Evolutionary conservation across 2,113 vertebrate species (phyloP), one percentile per base, ranked within the genome.

Genomic region (Marcusenius ussheri): DNA sequence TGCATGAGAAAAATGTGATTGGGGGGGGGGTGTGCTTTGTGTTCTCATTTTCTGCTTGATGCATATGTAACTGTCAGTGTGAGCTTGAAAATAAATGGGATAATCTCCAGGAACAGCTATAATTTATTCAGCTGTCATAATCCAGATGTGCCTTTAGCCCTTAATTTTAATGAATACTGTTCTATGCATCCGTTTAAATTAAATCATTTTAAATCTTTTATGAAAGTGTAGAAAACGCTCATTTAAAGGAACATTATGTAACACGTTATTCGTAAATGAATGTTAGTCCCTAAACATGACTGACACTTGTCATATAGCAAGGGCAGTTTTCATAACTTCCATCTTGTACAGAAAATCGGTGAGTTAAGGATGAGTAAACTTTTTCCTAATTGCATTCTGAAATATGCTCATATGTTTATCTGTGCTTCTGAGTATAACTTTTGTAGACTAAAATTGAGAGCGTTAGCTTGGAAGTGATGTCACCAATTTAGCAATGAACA

Each of bases 21-120:
- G 7, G 21, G 47, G 45, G 47, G 45, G 49, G 35, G 62, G 21
- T 31, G 90, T 87, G 66, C 47, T 58, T 91, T 91, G 88, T 86
- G 47, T 11, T n/a, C 35, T 21, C 58, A 58, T 89, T 88, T 91
- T 46, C 74, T n/a, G 21, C 89, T 83, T 89, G 88, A 91, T 90
- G 88, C 56, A 42, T 19, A 31, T 89, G 88, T 66, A 87, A 7
- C 80, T 88, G 31, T 31, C 66, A 50, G 0, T 74, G 39, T 77
- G 19, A 45, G 47, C 70, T 31, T 83, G 31, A 42, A 42, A 84
- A 45, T 42, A 51, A 89, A 89, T 83, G 13, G 80, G 39, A 49
- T 45, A 77, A 45, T 80, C 24, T 70, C 62, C 10, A 31, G 62
- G 27, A 70, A 27, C 62, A 13, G 62, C 62, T 83, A 21, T 83